Conservation (phyloP, 1,140 invertebrate genomes). For the Drosophila ercepeae region DNA sequence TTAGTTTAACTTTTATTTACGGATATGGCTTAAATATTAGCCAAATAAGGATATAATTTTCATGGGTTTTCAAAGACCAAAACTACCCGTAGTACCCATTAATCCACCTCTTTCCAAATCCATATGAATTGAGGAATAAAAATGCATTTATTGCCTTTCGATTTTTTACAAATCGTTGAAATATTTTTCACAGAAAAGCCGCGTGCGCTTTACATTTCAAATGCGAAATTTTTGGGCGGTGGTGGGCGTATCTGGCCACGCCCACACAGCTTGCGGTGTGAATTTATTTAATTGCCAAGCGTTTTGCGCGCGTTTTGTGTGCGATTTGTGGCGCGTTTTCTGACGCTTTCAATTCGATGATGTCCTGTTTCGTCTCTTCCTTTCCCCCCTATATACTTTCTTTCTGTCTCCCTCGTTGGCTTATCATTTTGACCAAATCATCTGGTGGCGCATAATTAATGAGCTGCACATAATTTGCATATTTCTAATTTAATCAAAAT, state of each 20-base stretch:
- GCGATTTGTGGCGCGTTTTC: conserved; percentile 18
- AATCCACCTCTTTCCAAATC: neutral
- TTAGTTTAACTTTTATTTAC: too few relatives aligned
- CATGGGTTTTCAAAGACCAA: too few relatives aligned
- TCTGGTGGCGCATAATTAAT: conserved; percentile 69
- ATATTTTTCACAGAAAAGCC: conserved; percentile 73
- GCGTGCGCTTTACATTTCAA: conserved; percentile 68
- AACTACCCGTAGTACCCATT: neutral
- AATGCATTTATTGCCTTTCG: conserved; percentile 65
- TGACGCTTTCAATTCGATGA: conserved; percentile 24
- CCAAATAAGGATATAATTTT: too few relatives aligned
- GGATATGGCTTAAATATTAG: too few relatives aligned
- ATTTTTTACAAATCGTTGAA: conserved; percentile 76
- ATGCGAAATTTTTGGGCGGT: conserved; percentile 47
- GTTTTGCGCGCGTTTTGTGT: conserved; percentile 33
- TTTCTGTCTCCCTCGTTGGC: neutral
- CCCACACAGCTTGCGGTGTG: conserved; percentile 64
- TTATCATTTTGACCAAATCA: conserved; percentile 55
- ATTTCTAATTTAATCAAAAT: conserved; percentile 83
- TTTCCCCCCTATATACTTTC: conserved; percentile 1
- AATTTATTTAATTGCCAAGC: conserved; percentile 76
- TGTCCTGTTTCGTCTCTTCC: neutral
- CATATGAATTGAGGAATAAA: conserved; percentile 28
- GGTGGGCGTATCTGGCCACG: conserved; percentile 48
- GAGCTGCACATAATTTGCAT: conserved; percentile 72